phyloP scores from a whole-genome alignment of 2,113 vertebrate species.

The Lanius ludovicianus region DNA sequence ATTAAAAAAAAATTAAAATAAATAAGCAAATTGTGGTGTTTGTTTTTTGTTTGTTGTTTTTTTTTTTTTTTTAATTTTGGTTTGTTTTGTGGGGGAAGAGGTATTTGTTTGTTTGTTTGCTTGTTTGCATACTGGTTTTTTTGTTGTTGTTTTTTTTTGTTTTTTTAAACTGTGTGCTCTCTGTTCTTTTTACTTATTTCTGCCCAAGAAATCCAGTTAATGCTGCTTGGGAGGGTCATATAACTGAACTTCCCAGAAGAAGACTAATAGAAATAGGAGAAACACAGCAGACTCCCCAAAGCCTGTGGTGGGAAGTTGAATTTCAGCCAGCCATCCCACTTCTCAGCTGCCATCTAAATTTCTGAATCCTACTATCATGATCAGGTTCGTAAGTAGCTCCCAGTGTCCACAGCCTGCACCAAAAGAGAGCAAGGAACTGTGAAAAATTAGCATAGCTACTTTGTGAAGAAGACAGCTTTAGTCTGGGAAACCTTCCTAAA shows the following conservation, averaged over 20 bases:
- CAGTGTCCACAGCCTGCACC: not conserved
- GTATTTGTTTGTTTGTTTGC: not conserved
- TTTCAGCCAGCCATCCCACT: not conserved
- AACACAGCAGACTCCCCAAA: not conserved
- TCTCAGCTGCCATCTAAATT: not conserved
- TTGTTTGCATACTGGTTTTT: not conserved
- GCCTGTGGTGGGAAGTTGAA: not conserved
- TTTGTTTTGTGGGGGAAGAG: accelerated
- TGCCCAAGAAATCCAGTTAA: not conserved
- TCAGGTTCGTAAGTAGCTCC: not conserved
- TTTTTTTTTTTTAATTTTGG: not conserved
- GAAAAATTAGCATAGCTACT: not conserved
- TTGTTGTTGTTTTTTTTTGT: too few species aligned
- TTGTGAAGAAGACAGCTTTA: not conserved
- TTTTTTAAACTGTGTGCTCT: not conserved
- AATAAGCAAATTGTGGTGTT: too few species aligned
- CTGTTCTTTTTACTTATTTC: not conserved
- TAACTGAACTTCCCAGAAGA: not conserved
- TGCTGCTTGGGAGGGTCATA: not conserved
- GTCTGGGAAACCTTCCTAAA: not conserved
- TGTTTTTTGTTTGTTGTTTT: too few species aligned
- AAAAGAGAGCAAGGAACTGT: not conserved
- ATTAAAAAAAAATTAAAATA: not conserved
- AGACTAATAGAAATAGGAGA: not conserved
- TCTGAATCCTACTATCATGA: not conserved